Percentiles rank a stretch among this genome's conserved stretches.
Conservation (phyloP, 2,888 invertebrate species). For the Netelia melanura region DNA sequence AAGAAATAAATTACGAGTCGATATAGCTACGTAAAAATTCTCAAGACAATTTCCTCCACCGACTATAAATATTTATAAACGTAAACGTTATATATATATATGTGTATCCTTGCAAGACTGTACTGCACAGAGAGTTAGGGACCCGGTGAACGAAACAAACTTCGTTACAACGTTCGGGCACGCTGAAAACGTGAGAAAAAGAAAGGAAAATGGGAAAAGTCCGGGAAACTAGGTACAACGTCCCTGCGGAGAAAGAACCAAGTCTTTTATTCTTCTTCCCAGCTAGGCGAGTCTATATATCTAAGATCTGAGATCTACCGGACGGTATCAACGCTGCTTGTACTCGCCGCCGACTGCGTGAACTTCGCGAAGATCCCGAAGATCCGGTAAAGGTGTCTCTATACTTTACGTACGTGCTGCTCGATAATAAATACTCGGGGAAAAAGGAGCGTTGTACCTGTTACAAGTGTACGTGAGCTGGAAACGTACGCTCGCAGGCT, state of each 20-base stretch:
- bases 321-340: neutral
- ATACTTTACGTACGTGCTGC: constrained; percentile 15
- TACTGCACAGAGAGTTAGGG: neutral
- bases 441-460: constrained; percentile 71
- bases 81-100: constrained; percentile 12
- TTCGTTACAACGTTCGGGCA: constrained; percentile 29
- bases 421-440: constrained; percentile 33
- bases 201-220: constrained; percentile 20
- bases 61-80: neutral
- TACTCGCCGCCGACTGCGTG: neutral
- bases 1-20: constrained; percentile 36
- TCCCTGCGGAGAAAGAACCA: constrained; percentile 30
- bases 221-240: constrained; percentile 21
- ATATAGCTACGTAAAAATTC: constrained; percentile 9
- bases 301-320: constrained; percentile 6
- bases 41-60: neutral
- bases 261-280: constrained; percentile 10
- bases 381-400: constrained; percentile 5
- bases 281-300: neutral
- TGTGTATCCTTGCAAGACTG: neutral
- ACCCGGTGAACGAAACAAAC: constrained; percentile 20
- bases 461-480: constrained; percentile 75
- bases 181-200: neutral
- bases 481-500: constrained; percentile 71
- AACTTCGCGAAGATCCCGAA: constrained; percentile 15